A percentile compares a stretch with the other conserved stretches of the same genome.
These are phyloP conservation scores for Scylla paramamosain DNA, from an alignment of 1,140 invertebrate species.

Conservation along the genomic window DNA sequence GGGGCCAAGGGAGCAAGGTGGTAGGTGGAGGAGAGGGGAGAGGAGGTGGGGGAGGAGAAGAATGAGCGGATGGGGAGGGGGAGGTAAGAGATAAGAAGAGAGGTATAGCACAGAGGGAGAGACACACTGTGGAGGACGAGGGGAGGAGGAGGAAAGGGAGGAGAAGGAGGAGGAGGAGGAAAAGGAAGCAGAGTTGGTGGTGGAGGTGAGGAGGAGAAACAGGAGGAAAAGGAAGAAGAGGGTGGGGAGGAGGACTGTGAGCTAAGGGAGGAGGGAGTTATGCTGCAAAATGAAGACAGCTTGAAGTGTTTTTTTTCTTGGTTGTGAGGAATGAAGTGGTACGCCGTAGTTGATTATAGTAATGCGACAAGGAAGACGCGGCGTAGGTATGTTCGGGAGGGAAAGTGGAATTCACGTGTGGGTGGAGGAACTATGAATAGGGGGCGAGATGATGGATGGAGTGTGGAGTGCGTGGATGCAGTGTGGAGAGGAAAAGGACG, in stretches of 20 bases:
- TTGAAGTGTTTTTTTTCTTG: not conserved
- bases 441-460: not conserved
- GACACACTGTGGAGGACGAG: not conserved
- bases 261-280: not conserved
- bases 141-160: not conserved
- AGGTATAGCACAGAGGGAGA: conserved; percentile 25
- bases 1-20: conserved; percentile 11
- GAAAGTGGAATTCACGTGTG: not conserved
- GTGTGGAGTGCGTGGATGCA: conserved; percentile 14
- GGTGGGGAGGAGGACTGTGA: not conserved
- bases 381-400: not conserved
- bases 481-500: not conserved
- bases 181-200: not conserved
- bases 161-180: not conserved
- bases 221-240: not conserved
- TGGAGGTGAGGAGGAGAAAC: not conserved
- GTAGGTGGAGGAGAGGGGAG: not conserved
- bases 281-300: conserved; percentile 21
- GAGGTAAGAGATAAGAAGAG: conserved; percentile 1
- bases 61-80: not conserved
- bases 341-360: not conserved
- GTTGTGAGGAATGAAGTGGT: not conserved
- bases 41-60: conserved; percentile 23
- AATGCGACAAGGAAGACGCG: not conserved
- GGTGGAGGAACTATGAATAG: not conserved